Conservation (phyloP, 2,797 vertebrate species). For the Oreochromis grahami region DNA sequence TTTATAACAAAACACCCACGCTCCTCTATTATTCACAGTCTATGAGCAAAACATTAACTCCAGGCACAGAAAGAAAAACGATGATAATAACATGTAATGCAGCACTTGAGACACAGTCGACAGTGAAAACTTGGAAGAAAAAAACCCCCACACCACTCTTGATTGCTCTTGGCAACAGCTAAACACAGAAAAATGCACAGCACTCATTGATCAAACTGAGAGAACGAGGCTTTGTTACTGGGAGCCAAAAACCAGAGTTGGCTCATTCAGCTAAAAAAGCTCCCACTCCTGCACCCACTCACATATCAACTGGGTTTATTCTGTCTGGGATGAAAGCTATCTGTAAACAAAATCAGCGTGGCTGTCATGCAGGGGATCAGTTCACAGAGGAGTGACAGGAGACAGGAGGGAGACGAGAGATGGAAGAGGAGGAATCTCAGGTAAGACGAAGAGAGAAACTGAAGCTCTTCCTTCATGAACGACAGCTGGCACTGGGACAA, state of each 20-base stretch:
- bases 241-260: conserved; percentile 5
- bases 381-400: conserved; percentile 4
- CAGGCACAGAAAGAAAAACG: neutral
- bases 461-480: neutral
- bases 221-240: conserved; percentile 17
- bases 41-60: neutral
- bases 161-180: conserved; percentile 7
- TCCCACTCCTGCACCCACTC: conserved; percentile 31
- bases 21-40: conserved; percentile 10
- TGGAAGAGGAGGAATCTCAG: neutral
- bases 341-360: conserved; percentile 30
- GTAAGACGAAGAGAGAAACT: neutral
- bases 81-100: neutral
- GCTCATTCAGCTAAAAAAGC: conserved; percentile 30
- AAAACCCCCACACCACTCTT: neutral
- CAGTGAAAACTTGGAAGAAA: neutral
- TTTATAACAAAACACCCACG: conserved; percentile 9
- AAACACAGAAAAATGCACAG: neutral
- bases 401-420: neutral
- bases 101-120: neutral
- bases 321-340: conserved; percentile 41
- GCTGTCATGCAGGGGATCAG: conserved; percentile 11
- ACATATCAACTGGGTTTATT: conserved; percentile 25
- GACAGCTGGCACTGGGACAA: neutral
- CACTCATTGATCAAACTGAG: conserved; percentile 30